Evolutionary conservation across 2,113 vertebrate genomes (phyloP).

Genomic region (Peromyscus leucopus): DNA sequence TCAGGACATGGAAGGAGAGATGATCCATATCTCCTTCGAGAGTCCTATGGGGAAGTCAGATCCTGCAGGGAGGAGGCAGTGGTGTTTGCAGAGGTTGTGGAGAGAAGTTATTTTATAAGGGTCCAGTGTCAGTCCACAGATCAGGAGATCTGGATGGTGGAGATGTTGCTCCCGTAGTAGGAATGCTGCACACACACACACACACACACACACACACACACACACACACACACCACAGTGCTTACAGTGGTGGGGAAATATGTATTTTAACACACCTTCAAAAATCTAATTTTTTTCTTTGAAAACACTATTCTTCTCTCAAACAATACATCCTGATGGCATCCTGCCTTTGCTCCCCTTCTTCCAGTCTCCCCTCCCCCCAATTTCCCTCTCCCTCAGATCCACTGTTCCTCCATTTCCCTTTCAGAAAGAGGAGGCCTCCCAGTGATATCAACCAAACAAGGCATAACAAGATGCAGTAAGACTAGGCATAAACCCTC

Average conservation of each 20-base stretch:
- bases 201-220: no score
- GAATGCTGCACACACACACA: not conserved
- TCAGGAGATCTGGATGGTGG: not conserved
- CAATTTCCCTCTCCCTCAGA: not conserved
- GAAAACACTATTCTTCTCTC: not conserved
- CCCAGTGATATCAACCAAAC: not conserved
- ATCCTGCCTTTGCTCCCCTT: not conserved
- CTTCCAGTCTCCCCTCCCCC: not conserved
- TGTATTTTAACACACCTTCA: not conserved
- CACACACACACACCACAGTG: not conserved
- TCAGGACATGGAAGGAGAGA: not conserved
- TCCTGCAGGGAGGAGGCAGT: not conserved
- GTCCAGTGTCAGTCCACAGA: not conserved
- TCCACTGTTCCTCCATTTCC: not conserved
- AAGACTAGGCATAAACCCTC: not conserved
- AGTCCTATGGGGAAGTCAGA: not conserved
- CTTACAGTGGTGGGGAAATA: not conserved
- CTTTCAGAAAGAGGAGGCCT: not conserved
- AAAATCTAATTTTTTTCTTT: not conserved
- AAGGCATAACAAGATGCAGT: not conserved
- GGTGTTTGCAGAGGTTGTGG: not conserved
- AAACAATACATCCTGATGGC: not conserved
- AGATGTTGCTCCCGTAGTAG: not conserved
- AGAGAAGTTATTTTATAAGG: not conserved
- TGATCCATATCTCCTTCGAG: fast-evolving